Evolutionary conservation across 2,888 invertebrate species (phyloP), one percentile per base, ranked within the genome.

Genomic region (Ophion ventricosus): DNA sequence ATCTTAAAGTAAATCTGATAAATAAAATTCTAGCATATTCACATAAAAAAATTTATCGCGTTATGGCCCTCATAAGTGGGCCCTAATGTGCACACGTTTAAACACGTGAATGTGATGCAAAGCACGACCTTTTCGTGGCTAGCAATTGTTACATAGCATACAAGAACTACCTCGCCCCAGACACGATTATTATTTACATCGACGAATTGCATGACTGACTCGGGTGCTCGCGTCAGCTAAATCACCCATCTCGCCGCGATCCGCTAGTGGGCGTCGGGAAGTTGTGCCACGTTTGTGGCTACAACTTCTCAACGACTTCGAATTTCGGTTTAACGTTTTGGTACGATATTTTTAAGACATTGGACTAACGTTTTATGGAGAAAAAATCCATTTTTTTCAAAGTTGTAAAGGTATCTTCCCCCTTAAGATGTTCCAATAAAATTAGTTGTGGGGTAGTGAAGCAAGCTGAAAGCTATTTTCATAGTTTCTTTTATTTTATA

Each of bases 121-220:
- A 23, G 25, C 25, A 43, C 57, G 77, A 25, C 64, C 26, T 43
- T 72, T 64, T 72, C 67, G 54, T n/a, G 26, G 10, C n/a, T 61
- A 35, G n/a, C 17, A 54, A 23, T 61, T 70, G 29, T 20, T 70
- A 11, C 20, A 23, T 25, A 8, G 43, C 8, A 61, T 25, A 10
- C 61, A 20, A 56, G 25, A 74, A 49, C 1, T 29, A 85, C 83
- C 85, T 80, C 85, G 80, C 85, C 85, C 83, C 64, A 77, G 25
- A 66, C 69, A 49, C 57, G 29, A 77, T 84, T 82, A 72, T 79
- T 56, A n/a, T n/a, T n/a, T n/a, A 66, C 80, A 49, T 64, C 57
- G 64, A 40, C 57, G 43, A 43, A 43, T 40, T 59, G 17, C 35
- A 40, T 43, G 40, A 67, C 64, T 20, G 20, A 76, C 23, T 69